Conservation (phyloP, 2,888 invertebrate genomes). For the Gymnosoma rotundatum region DNA sequence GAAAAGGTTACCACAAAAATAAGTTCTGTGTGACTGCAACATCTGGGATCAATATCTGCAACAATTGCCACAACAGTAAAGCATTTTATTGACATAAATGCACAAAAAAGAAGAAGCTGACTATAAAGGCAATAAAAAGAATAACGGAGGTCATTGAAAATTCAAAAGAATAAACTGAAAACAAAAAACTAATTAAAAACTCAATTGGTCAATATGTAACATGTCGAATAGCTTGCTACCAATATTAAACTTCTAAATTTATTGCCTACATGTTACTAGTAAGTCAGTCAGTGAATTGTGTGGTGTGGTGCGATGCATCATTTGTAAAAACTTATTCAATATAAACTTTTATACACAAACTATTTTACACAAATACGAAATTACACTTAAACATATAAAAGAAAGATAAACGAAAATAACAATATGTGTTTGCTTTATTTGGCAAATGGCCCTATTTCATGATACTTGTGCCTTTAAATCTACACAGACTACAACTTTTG, state of each 20-base stretch:
- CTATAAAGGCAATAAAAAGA: slow-evolving; percentile 3
- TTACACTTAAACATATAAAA: slow-evolving; percentile 11
- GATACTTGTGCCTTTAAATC: background rate
- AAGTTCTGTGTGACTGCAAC: slow-evolving; percentile 48
- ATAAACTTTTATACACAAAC: slow-evolving; percentile 31
- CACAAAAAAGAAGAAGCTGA: slow-evolving; percentile 2
- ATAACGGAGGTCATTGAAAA: slow-evolving; percentile 10
- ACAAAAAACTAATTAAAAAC: slow-evolving; percentile 68
- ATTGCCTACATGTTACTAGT: slow-evolving; percentile 17
- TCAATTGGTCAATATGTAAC: slow-evolving; percentile 60
- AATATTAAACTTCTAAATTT: slow-evolving; percentile 56
- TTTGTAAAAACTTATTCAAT: background rate
- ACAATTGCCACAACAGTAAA: slow-evolving; percentile 34
- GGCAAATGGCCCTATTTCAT: slow-evolving; percentile 43
- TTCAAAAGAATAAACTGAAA: slow-evolving; percentile 42
- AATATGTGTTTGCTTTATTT: slow-evolving; percentile 27
- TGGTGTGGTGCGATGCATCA: slow-evolving; percentile 8
- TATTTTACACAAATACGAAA: slow-evolving; percentile 35
- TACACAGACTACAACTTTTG: background rate
- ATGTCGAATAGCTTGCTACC: slow-evolving; percentile 42
- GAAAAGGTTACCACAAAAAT: slow-evolving; percentile 51
- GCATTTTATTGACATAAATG: slow-evolving; percentile 34
- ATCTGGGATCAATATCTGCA: slow-evolving; percentile 54
- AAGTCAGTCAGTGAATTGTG: background rate
- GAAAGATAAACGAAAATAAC: background rate